These are phyloP conservation scores for Lipophrys pholis DNA, from an alignment of 2,113 vertebrate genomes.

Conservation along the genomic window DNA sequence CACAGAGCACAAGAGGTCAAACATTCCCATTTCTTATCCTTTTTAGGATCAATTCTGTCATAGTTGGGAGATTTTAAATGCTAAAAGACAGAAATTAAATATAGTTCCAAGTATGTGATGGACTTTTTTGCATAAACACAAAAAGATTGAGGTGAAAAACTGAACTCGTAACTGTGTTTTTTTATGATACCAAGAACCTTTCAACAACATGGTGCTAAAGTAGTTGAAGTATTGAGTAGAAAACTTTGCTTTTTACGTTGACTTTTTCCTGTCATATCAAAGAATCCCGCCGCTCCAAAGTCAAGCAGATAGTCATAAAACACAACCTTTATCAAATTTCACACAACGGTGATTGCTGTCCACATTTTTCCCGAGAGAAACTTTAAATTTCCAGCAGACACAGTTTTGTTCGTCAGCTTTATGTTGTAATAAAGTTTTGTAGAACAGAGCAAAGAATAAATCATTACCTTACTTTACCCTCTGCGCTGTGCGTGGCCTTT, in stretches of 20 bases:
- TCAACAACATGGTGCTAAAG: slow-evolving; percentile 71
- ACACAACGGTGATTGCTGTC: slow-evolving; percentile 30
- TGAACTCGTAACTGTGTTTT: not conserved
- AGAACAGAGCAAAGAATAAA: slow-evolving; percentile 80
- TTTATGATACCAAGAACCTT: slow-evolving; percentile 34
- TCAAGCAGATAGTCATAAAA: slow-evolving; percentile 32
- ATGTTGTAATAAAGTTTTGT: slow-evolving; percentile 86
- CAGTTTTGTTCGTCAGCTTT: slow-evolving; percentile 83
- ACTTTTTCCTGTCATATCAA: slow-evolving; percentile 20
- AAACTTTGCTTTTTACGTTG: slow-evolving; percentile 36
- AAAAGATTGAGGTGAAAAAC: too few relatives aligned
- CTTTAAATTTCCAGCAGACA: slow-evolving; percentile 59
- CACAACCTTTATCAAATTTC: slow-evolving; percentile 41
- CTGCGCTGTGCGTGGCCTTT: slow-evolving; percentile 14
- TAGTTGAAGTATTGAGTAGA: slow-evolving; percentile 26
- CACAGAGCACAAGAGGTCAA: slow-evolving; percentile 17
- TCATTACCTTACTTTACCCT: slow-evolving; percentile 51
- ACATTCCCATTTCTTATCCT: slow-evolving; percentile 11
- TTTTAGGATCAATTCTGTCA: slow-evolving; percentile 8
- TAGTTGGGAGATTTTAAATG: slow-evolving; percentile 8
- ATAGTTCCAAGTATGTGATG: not conserved
- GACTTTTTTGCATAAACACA: too few relatives aligned
- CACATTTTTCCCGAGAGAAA: slow-evolving; percentile 31
- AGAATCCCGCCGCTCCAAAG: slow-evolving; percentile 47
- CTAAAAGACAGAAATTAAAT: not conserved